A percentile compares a stretch with the other conserved stretches of the same genome.
Conservation (phyloP, 2,113 vertebrate species). For the Spilogale gracilis region DNA sequence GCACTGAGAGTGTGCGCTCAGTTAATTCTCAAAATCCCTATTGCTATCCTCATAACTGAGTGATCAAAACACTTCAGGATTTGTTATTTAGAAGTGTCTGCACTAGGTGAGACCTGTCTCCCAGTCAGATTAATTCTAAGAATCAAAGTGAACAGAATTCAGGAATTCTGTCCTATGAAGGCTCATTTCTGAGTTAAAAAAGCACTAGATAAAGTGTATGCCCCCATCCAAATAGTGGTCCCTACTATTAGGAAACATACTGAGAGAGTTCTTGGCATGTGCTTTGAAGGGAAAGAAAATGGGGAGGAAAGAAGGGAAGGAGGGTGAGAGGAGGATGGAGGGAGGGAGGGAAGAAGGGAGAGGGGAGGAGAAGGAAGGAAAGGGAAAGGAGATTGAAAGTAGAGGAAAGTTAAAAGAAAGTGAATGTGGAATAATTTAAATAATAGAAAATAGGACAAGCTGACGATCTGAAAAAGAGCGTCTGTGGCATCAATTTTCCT, state of each 20-base stretch:
- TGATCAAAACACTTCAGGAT: neutral
- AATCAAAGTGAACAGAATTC: neutral
- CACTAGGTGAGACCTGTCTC: neutral
- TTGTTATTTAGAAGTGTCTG: neutral
- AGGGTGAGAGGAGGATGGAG: too few species aligned
- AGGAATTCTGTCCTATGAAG: neutral
- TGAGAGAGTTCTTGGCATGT: neutral
- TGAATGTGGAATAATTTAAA: neutral
- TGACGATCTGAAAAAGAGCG: neutral
- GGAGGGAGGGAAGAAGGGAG: neutral
- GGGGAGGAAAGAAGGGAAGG: neutral
- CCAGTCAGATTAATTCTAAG: neutral
- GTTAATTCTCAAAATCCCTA: neutral
- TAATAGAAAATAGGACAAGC: conserved; percentile 19
- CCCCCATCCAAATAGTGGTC: neutral
- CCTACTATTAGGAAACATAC: neutral
- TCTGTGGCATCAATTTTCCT: neutral
- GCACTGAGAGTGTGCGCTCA: neutral
- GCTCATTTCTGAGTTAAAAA: neutral
- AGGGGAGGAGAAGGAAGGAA: too few species aligned
- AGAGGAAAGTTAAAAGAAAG: neutral
- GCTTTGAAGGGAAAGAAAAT: neutral
- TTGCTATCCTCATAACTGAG: neutral
- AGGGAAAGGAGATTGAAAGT: neutral
- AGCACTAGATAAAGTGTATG: neutral